Evolutionary conservation across 2,113 vertebrate genomes (phyloP).

Genomic region (Isichthys henryi): DNA sequence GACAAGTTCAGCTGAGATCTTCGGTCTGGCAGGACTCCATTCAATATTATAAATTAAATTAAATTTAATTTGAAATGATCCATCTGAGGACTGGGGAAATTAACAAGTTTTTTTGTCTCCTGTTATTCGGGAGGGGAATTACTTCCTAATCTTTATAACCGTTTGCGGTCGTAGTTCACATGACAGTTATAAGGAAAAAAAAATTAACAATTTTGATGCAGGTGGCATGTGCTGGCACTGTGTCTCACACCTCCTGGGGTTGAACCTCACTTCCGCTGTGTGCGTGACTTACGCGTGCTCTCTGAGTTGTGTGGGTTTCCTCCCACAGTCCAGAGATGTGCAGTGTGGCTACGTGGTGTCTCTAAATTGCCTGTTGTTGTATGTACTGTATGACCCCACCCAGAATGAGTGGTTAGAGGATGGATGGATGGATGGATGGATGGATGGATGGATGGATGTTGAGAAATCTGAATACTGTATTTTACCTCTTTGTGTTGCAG

Average conservation of each 20-base stretch:
- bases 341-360: not conserved
- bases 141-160: not conserved
- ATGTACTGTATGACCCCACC: not conserved
- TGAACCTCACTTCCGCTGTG: not conserved
- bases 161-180: not conserved
- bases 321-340: not conserved
- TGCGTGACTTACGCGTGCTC: not conserved
- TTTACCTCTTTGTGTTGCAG: not conserved
- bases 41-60: not conserved
- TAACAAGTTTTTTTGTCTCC: not conserved
- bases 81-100: not conserved
- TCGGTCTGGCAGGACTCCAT: not conserved
- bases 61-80: conserved; percentile 4
- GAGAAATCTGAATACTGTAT: not conserved
- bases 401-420: not conserved
- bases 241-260: not conserved
- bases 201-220: not conserved
- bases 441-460: not conserved
- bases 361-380: not conserved
- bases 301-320: not conserved
- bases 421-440: not conserved
- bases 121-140: not conserved
- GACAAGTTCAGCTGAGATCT: not conserved
- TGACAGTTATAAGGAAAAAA: not conserved
- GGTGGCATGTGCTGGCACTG: not conserved